Evolutionary conservation across 2,888 invertebrate genomes (phyloP), one percentile per base, ranked within the genome.

Genomic region (Andrena bucephala): DNA sequence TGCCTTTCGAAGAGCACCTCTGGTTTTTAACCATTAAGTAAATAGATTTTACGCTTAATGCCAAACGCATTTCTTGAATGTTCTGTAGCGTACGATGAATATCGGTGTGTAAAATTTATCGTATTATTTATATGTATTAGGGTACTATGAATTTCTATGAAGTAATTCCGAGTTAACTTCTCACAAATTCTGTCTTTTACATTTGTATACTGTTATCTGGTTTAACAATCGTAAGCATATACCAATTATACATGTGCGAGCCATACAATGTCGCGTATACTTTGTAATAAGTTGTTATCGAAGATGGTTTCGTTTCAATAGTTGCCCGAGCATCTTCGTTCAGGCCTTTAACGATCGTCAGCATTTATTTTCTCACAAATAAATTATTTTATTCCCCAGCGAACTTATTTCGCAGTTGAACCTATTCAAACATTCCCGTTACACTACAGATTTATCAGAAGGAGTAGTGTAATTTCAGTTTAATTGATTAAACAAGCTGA

Each of bases 211-310:
- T 8, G 20, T 62, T 52, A 72, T 33, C 1, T 48, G 63, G 50
- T 68, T 74, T 48, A 77, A 50, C 31, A 8, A 48, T 57, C 67
- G 42, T 70, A 33, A 42, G 60, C 20, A 31, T 52, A 63, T 70
- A 71, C 20, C 52, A 70, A 42, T 70, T 71, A 77, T 68, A 63
- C 50, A 71, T 80, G 70, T 59, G 62, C 48, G 5, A 48, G 48
- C 2, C 10, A 59, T 36, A n/a, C 13, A 42, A 13, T 59, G 24
- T 20, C 10, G 2, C 13, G 1, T 31, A 54, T 36, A 60, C 10
- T 71, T 31, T 24, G 1, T 36, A 65, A 36, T 3, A 50, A 48
- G n/a, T 57, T 63, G 31, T 8, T 59, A 7, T 29, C 29, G 31
- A 27, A 48, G 24, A 13, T 33, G 27, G 2, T 62, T 36, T 36